Evolutionary conservation across 2,113 vertebrate genomes (phyloP).

Genomic region (Dissostichus mawsoni): DNA sequence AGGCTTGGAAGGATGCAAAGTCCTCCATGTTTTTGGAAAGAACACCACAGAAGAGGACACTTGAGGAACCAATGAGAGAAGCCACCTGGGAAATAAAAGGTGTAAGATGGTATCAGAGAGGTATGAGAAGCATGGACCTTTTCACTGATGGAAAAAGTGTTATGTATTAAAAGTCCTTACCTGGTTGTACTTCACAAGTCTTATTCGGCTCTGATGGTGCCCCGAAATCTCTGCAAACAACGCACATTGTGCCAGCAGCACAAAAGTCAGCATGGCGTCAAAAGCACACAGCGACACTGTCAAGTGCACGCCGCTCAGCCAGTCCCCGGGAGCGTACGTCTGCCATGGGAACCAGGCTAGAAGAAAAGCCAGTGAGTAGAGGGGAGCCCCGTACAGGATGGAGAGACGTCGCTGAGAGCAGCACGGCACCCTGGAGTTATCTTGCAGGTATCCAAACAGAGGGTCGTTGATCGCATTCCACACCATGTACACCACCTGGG

Average conservation of each 20-base stretch:
- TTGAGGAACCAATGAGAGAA: slow-evolving; percentile 86
- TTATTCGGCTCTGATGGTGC: slow-evolving; percentile 82
- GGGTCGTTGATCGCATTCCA: slow-evolving; percentile 93
- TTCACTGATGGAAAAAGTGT: not conserved
- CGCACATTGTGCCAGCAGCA: slow-evolving; percentile 89
- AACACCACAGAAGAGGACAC: slow-evolving; percentile 89
- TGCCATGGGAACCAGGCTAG: slow-evolving; percentile 95
- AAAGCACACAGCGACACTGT: slow-evolving; percentile 87
- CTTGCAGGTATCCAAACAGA: slow-evolving; percentile 91
- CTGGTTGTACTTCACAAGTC: slow-evolving; percentile 89
- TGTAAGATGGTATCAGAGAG: not conserved
- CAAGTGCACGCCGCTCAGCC: slow-evolving; percentile 89
- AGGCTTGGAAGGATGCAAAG: slow-evolving; percentile 85
- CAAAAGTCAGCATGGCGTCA: slow-evolving; percentile 87
- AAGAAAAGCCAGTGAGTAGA: slow-evolving; percentile 89
- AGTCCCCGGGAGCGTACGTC: slow-evolving; percentile 85
- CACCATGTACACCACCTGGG: slow-evolving; percentile 90
- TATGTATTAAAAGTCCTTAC: slow-evolving; percentile 29
- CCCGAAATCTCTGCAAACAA: slow-evolving; percentile 89
- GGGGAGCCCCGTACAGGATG: slow-evolving; percentile 86
- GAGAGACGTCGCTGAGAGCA: slow-evolving; percentile 83
- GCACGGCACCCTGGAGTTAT: slow-evolving; percentile 81
- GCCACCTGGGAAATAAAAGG: slow-evolving; percentile 75
- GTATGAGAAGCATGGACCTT: not conserved
- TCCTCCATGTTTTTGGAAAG: slow-evolving; percentile 89